Evolutionary conservation across 2,888 invertebrate species (phyloP), one percentile per base, ranked within the genome.

Genomic region (Diplazon laetatorius): DNA sequence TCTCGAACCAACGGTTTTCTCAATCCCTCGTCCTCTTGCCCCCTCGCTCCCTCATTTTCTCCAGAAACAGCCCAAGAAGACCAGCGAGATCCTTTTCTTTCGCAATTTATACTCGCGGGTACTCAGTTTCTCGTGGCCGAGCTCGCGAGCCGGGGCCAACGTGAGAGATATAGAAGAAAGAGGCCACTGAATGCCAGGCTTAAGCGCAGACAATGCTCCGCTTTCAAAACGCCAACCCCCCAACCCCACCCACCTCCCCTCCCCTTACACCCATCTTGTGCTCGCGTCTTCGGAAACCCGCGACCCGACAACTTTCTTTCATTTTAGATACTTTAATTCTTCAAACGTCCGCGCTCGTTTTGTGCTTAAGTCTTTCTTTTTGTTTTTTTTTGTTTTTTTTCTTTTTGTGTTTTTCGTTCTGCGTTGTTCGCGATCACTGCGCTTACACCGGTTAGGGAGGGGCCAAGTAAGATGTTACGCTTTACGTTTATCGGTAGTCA

Each of bases 271-370:
- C 14, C 52, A 2, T 35, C 55, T 20, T 44, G 30, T 30, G 30
- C 2, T 6, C 12, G 22, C 30, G 37, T 59, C 73, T 65, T 68
- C 71, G 55, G 25, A 75, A 78, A 75, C 75, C 75, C 71, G 50
- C 71, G 62, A 63, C 74, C n/a, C 71, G 57, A 71, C 71, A 85
- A 87, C 87, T 87, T 89, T 89, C 89, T 89, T 89, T 88, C 85
- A 88, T 86, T 85, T 89, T 89, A 87, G 87, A 89, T 88, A 89
- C 89, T 89, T 90, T 89, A 89, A 90, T 89, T 89, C 89, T 89
- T 89, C 87, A 86, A 90, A 88, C 89, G 87, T 88, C 55, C 66
- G 48, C 39, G 20, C 30, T 68, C 70, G 87, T 85, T 83, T 44
- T 63, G 44, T 42, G 44, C 50, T 52, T 35, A 46, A 2, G 22